Conservation (phyloP, 2,113 vertebrate species). For the Lasiurus borealis region DNA sequence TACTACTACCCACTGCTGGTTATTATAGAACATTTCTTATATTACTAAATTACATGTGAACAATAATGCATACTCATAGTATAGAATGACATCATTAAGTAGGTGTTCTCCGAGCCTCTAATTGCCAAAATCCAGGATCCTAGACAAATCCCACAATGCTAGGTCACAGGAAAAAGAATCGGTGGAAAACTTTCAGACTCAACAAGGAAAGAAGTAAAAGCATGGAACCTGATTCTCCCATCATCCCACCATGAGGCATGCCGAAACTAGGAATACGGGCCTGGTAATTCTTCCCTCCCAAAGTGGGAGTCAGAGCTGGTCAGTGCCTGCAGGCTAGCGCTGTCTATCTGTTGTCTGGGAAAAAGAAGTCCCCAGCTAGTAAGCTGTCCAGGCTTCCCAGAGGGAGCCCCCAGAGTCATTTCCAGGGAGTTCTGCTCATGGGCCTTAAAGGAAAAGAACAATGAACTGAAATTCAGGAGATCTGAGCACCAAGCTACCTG, state of each 20-base stretch:
- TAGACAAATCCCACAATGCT: background rate
- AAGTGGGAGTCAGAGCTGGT: background rate
- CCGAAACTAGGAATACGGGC: fast-evolving
- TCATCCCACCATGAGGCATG: background rate
- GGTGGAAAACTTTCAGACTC: background rate
- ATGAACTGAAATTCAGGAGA: background rate
- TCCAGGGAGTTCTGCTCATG: constrained; percentile 1
- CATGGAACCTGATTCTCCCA: too few species aligned
- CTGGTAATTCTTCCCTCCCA: too few species aligned
- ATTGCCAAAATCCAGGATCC: background rate
- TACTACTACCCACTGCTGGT: background rate
- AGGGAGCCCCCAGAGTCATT: background rate
- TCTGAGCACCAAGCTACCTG: background rate
- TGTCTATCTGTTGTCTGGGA: background rate
- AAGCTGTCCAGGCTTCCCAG: background rate
- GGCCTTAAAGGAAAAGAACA: background rate
- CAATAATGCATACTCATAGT: background rate
- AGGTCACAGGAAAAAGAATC: background rate
- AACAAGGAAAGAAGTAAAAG: background rate
- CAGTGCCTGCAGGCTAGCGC: fast-evolving
- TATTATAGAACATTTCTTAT: background rate
- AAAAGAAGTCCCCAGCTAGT: background rate
- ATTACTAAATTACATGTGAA: background rate
- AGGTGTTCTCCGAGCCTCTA: background rate
- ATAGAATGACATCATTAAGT: background rate